Conservation (phyloP, 2,888 invertebrate genomes). For the Campaea margaritaria region DNA sequence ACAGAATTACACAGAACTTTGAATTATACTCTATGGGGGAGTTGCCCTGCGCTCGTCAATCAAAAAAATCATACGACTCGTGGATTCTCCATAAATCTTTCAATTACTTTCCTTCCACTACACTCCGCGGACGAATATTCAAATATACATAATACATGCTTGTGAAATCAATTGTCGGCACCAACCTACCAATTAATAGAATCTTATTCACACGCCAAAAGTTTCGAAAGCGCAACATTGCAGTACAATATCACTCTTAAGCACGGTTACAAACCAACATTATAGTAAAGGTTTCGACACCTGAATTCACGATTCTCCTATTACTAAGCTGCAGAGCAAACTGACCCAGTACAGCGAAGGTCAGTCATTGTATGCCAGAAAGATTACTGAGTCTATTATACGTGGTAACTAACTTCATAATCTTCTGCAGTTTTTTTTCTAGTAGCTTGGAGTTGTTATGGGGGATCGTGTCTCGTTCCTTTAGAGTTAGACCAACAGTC, state of each 20-base stretch:
- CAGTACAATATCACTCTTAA: conserved; percentile 14
- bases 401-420: neutral
- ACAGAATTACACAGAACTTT: too few species aligned
- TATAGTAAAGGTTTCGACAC: conserved; percentile 50
- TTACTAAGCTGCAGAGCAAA: conserved; percentile 42
- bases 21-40: too few species aligned
- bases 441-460: too few species aligned
- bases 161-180: neutral
- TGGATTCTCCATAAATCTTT: too few species aligned
- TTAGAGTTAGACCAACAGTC: too few species aligned
- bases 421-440: too few species aligned
- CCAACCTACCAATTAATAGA: conserved; percentile 8
- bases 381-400: neutral
- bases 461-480: too few species aligned
- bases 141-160: neutral
- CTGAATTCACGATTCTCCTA: conserved; percentile 56
- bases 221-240: conserved; percentile 10
- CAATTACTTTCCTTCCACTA: too few species aligned
- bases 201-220: conserved; percentile 7
- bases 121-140: too few species aligned
- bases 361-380: conserved; percentile 27
- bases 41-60: too few species aligned
- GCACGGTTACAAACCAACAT: conserved; percentile 22
- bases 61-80: too few species aligned
- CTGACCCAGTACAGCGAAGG: conserved; percentile 38